Conservation (phyloP, 2,113 vertebrate species). For the Leptosomus discolor region DNA sequence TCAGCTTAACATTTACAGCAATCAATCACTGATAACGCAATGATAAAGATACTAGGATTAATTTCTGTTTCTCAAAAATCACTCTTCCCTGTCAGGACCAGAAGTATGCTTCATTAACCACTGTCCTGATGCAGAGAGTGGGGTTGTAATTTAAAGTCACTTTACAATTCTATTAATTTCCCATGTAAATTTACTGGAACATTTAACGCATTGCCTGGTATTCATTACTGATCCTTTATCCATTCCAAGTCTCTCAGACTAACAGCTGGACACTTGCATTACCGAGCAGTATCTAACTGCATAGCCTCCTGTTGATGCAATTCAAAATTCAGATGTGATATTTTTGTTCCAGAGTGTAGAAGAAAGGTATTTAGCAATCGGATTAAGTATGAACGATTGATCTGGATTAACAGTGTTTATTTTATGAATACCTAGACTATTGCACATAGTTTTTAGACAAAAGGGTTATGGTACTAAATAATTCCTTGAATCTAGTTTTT, state of each 20-base stretch:
- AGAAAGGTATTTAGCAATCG: background rate
- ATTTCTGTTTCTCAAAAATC: conserved; percentile 19
- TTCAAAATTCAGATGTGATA: background rate
- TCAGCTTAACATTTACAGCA: background rate
- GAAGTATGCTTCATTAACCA: background rate
- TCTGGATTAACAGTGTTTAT: background rate
- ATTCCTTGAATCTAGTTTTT: background rate
- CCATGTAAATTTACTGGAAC: background rate
- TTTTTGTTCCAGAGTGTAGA: background rate
- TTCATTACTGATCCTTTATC: background rate
- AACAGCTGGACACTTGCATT: background rate
- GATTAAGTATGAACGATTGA: background rate
- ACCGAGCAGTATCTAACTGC: background rate
- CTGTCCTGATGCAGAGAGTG: background rate
- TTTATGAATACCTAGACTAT: background rate
- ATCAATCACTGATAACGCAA: conserved; percentile 2
- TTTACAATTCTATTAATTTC: background rate
- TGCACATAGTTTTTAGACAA: background rate
- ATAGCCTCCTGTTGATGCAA: background rate
- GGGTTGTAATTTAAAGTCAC: background rate
- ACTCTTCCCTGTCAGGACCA: background rate
- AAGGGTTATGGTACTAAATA: background rate
- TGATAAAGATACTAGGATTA: conserved; percentile 3
- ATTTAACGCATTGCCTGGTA: background rate
- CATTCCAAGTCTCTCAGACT: background rate